Conservation (phyloP, 2,113 vertebrate species). For the Arizona elegans region DNA sequence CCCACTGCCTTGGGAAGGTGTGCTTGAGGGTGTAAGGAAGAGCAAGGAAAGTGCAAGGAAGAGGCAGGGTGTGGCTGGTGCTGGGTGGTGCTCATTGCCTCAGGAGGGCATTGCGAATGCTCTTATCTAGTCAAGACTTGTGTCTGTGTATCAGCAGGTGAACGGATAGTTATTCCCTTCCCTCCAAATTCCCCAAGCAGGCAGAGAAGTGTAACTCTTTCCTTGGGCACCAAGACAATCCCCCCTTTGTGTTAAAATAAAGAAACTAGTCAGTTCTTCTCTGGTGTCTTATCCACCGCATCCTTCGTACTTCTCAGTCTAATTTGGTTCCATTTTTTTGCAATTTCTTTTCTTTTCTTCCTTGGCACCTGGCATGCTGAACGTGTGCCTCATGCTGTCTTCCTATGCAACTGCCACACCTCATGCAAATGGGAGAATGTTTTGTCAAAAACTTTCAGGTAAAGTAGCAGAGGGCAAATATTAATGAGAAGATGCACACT, state of each 20-base stretch:
- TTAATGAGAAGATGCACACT: neutral
- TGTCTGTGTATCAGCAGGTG: rapidly evolving
- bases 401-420: neutral
- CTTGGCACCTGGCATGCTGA: neutral
- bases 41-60: neutral
- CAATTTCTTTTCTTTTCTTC: neutral
- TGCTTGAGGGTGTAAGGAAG: neutral
- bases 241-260: neutral
- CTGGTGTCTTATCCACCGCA: neutral
- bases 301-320: neutral
- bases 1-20: neutral
- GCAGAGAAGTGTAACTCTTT: neutral
- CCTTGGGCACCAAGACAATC: neutral
- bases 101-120: constrained; percentile 21
- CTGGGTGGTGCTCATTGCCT: constrained; percentile 26
- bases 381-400: neutral
- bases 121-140: constrained; percentile 38
- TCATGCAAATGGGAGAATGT: neutral
- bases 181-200: neutral
- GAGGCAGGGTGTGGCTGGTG: neutral
- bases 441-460: neutral
- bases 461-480: neutral
- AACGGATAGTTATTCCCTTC: neutral
- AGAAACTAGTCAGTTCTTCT: neutral
- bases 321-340: too few species aligned